phyloP scores from a whole-genome alignment of 2,113 vertebrate genomes.

The Oryctolagus cuniculus region mOryCun1.1 NC_091438.1:59161001-59161500 shows the following conservation, averaged over 20 bases:
- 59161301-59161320: neutral
- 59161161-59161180: neutral
- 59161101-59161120: conserved; percentile 15
- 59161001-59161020: neutral
- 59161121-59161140: conserved; percentile 26
- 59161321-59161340: conserved; percentile 20
- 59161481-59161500: neutral
- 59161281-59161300: neutral
- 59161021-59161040: neutral
- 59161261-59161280: neutral
- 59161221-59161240: neutral
- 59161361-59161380: conserved; percentile 6
- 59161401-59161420: conserved; percentile 51
- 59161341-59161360: neutral
- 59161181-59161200: neutral
- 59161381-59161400: neutral
- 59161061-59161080: neutral
- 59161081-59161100: conserved; percentile 22
- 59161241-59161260: neutral
- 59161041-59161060: conserved; percentile 27
- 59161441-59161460: neutral
- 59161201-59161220: neutral
- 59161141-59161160: neutral
- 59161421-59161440: neutral
- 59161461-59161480: neutral